Evolutionary conservation across 2,113 vertebrate genomes (phyloP).

Genomic region (Catharus bicknelli): DNA sequence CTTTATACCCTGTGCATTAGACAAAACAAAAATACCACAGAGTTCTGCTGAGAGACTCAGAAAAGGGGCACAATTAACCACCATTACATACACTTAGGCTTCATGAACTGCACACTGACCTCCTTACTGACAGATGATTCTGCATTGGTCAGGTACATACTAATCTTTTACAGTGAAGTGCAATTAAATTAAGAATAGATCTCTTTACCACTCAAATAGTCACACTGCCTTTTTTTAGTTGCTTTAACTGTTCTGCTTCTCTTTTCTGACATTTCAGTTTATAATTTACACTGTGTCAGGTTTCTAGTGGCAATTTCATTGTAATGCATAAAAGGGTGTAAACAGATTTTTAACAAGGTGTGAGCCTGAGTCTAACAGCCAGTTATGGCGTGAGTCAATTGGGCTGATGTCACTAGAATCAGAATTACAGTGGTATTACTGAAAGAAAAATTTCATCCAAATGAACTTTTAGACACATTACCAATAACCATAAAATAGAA

Average conservation of each 20-base stretch:
- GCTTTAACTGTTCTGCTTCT: neutral
- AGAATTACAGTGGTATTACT: neutral
- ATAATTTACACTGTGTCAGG: neutral
- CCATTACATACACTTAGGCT: neutral
- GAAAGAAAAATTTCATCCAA: neutral
- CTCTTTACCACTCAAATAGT: neutral
- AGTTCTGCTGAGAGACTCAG: neutral
- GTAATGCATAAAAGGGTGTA: neutral
- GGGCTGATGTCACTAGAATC: neutral
- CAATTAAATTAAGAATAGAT: neutral
- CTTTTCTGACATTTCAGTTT: neutral
- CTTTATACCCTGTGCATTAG: neutral
- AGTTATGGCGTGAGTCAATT: neutral
- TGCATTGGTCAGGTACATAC: neutral
- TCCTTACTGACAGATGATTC: neutral
- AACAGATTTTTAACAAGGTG: conserved; percentile 28
- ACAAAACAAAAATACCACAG: conserved; percentile 29
- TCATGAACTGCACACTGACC: neutral
- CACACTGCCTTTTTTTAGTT: neutral
- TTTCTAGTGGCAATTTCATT: conserved; percentile 8
- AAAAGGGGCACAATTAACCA: conserved; percentile 2
- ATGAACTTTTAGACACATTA: neutral
- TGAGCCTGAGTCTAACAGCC: neutral
- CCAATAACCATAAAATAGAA: neutral
- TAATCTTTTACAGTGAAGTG: neutral